Evolutionary conservation across 2,113 vertebrate species (phyloP).

Genomic region (Hippolais icterina): DNA sequence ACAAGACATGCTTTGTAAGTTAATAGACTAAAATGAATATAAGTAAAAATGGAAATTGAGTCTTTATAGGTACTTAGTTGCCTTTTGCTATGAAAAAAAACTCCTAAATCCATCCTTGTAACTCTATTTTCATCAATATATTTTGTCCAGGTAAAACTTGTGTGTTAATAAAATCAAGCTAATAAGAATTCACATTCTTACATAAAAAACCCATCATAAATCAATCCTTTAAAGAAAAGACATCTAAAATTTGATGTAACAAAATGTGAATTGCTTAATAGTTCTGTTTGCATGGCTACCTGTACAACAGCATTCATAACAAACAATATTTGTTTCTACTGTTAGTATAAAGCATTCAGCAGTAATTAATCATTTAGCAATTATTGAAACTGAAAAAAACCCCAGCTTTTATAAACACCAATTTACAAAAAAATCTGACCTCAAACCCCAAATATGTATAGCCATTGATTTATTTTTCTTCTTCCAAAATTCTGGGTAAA

Average conservation of each 20-base stretch:
- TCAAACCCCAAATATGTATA: fast-evolving
- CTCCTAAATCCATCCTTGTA: neutral
- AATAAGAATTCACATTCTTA: neutral
- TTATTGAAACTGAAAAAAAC: neutral
- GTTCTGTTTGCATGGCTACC: neutral
- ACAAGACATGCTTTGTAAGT: neutral
- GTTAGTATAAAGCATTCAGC: neutral
- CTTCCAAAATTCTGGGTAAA: neutral
- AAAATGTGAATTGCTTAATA: neutral
- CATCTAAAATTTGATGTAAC: neutral
- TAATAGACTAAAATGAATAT: neutral
- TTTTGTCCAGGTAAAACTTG: neutral
- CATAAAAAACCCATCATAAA: neutral
- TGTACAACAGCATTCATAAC: neutral
- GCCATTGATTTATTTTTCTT: neutral
- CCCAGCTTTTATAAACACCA: fast-evolving
- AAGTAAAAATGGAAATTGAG: neutral
- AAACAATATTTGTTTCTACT: neutral
- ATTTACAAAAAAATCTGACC: neutral
- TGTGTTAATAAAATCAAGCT: neutral
- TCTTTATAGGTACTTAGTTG: neutral
- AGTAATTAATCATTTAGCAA: neutral
- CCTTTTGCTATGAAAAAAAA: neutral
- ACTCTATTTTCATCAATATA: neutral
- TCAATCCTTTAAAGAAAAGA: neutral